A percentile compares a stretch with the other conserved stretches of the same genome.
Conservation (phyloP, 2,888 invertebrate species). For the Catocala nupta region DNA sequence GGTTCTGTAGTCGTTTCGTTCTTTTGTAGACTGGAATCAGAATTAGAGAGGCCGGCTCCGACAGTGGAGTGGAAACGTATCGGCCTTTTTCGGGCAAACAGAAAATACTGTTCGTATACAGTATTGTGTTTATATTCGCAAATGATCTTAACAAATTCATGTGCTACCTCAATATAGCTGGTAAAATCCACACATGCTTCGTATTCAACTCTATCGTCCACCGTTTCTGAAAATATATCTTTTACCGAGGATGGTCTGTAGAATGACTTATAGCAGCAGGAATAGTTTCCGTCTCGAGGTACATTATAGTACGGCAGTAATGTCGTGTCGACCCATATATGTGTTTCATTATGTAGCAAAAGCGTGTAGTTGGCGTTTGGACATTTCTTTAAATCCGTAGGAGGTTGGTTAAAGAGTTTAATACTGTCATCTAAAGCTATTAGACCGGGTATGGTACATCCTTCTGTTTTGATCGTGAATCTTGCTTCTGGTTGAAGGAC, state of each 20-base stretch:
- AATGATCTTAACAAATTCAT: slow-evolving; percentile 90
- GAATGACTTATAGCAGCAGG: slow-evolving; percentile 89
- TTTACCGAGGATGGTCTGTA: slow-evolving; percentile 82
- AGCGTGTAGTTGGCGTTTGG: slow-evolving; percentile 82
- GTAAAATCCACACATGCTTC: slow-evolving; percentile 83
- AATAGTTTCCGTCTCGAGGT: slow-evolving; percentile 72
- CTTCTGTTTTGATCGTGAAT: slow-evolving; percentile 88
- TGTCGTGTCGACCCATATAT: slow-evolving; percentile 85
- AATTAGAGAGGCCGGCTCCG: too few species aligned
- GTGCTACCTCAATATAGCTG: slow-evolving; percentile 72
- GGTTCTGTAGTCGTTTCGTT: too few species aligned
- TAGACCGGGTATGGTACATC: slow-evolving; percentile 90
- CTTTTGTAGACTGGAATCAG: too few species aligned
- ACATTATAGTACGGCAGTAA: slow-evolving; percentile 83
- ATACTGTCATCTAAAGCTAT: slow-evolving; percentile 88
- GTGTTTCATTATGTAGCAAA: slow-evolving; percentile 87
- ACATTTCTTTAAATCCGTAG: slow-evolving; percentile 83
- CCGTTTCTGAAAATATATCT: slow-evolving; percentile 75
- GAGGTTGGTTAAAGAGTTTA: slow-evolving; percentile 82
- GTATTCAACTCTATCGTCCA: slow-evolving; percentile 83
- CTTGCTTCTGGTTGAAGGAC: slow-evolving; percentile 58
- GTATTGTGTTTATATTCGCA: slow-evolving; percentile 83
- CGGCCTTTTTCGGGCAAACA: slow-evolving; percentile 86
- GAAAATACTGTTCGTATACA: slow-evolving; percentile 90
- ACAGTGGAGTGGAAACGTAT: slow-evolving; percentile 17